Evolutionary conservation across 2,888 invertebrate species (phyloP).

Genomic region (Terebella lapidaria): DNA sequence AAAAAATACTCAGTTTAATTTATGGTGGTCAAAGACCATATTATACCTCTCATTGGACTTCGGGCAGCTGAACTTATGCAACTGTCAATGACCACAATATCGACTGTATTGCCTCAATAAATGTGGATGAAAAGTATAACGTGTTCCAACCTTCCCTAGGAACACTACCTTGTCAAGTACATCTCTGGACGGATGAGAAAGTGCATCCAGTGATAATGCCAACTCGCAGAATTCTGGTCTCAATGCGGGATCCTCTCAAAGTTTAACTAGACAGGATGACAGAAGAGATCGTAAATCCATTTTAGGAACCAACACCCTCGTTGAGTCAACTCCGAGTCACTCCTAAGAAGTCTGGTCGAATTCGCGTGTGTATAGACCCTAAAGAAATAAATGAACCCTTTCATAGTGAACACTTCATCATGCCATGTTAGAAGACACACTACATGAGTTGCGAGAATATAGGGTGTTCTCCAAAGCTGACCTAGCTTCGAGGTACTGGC

Average conservation of each 20-base stretch:
- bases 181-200: neutral
- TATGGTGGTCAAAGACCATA: conserved; percentile 6
- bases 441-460: conserved; percentile 20
- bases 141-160: conserved; percentile 2
- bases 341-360: conserved; percentile 18
- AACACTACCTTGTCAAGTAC: neutral
- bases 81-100: conserved; percentile 10
- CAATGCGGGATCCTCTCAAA: conserved; percentile 4
- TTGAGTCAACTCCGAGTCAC: conserved; percentile 22
- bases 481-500: conserved; percentile 22
- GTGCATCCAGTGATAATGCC: conserved; percentile 12
- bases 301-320: conserved; percentile 25
- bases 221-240: conserved; percentile 1
- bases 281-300: conserved; percentile 13
- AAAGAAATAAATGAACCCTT: conserved; percentile 22
- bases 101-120: neutral
- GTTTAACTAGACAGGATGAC: conserved; percentile 18
- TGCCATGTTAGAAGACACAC: conserved; percentile 25
- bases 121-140: neutral
- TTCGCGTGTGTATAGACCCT: conserved; percentile 26
- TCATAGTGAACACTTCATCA: conserved; percentile 17
- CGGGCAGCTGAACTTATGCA: conserved; percentile 7
- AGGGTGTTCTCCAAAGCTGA: conserved; percentile 22
- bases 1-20: conserved; percentile 15
- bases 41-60: conserved; percentile 9